A percentile compares a stretch with the other conserved stretches of the same genome.
phyloP scores from a whole-genome alignment of 2,113 vertebrate genomes.

The Coptodon bakossiorum region DNA sequence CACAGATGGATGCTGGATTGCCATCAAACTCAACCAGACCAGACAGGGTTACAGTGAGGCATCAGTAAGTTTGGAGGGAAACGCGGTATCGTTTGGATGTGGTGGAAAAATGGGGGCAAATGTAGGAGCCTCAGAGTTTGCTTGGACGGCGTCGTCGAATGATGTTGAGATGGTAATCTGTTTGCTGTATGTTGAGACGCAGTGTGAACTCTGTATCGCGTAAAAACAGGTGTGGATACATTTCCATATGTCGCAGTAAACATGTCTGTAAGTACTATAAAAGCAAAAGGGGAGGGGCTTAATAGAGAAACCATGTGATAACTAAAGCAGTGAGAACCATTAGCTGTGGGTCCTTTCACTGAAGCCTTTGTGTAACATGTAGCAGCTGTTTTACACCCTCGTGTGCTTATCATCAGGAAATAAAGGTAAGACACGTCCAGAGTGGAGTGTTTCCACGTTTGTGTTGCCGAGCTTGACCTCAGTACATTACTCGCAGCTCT shows the following conservation, averaged over 20 bases:
- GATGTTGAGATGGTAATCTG: background rate
- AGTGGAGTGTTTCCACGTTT: background rate
- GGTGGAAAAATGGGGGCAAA: background rate
- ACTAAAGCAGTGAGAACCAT: background rate
- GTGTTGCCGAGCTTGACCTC: background rate
- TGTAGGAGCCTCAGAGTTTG: background rate
- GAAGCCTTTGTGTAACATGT: background rate
- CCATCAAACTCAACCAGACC: background rate
- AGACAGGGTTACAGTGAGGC: background rate
- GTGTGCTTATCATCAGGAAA: accelerated
- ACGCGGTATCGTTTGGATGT: background rate
- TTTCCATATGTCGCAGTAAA: background rate
- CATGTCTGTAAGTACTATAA: background rate
- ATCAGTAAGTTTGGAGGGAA: background rate
- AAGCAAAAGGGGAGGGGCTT: background rate
- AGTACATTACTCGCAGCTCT: background rate
- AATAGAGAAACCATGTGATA: background rate
- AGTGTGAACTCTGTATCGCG: background rate
- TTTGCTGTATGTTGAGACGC: background rate
- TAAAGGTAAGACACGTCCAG: background rate
- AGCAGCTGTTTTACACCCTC: background rate
- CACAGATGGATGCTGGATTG: conserved; percentile 34
- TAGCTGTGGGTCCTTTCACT: background rate
- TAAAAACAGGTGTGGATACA: background rate
- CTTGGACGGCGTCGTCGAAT: background rate